Percentiles rank a stretch among this genome's conserved stretches.
These are phyloP conservation scores for Macroramphosus scolopax DNA, from an alignment of 2,797 vertebrate genomes.

Conservation along the genomic window DNA sequence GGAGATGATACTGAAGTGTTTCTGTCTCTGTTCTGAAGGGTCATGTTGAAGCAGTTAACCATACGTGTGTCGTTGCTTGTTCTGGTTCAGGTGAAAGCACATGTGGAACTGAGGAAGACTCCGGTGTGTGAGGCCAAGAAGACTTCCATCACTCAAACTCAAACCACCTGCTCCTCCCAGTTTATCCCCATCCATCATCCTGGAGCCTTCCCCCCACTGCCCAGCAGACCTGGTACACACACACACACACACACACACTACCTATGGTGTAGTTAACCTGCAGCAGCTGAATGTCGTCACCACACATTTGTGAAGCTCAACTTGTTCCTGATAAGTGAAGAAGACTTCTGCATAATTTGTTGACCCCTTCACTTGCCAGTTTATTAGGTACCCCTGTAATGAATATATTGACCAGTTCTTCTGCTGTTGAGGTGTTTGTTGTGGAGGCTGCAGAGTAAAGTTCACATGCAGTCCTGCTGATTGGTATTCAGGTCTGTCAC, in stretches of 20 bases:
- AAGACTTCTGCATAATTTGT: too few species aligned
- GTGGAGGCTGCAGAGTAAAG: too few species aligned
- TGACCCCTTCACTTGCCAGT: too few species aligned
- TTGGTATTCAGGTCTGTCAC: too few species aligned
- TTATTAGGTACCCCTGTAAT: too few species aligned
- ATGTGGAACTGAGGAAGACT: constrained; percentile 91
- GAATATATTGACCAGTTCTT: too few species aligned
- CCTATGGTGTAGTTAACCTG: too few species aligned
- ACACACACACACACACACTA: constrained; percentile 2
- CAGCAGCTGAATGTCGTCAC: too few species aligned
- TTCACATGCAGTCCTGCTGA: too few species aligned
- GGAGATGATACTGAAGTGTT: constrained; percentile 12
- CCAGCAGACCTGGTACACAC: constrained; percentile 87
- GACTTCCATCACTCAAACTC: constrained; percentile 87
- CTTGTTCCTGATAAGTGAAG: too few species aligned
- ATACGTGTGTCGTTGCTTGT: not conserved
- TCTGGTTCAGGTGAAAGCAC: constrained; percentile 86
- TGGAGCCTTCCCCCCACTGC: constrained; percentile 94
- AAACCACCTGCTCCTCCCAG: constrained; percentile 90
- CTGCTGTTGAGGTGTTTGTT: too few species aligned
- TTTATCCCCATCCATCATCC: constrained; percentile 98
- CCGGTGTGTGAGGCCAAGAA: constrained; percentile 94
- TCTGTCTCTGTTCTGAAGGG: not conserved
- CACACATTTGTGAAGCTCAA: too few species aligned
- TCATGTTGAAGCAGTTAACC: not conserved